Conservation (phyloP, 2,113 vertebrate genomes). For the Proteles cristata region DNA sequence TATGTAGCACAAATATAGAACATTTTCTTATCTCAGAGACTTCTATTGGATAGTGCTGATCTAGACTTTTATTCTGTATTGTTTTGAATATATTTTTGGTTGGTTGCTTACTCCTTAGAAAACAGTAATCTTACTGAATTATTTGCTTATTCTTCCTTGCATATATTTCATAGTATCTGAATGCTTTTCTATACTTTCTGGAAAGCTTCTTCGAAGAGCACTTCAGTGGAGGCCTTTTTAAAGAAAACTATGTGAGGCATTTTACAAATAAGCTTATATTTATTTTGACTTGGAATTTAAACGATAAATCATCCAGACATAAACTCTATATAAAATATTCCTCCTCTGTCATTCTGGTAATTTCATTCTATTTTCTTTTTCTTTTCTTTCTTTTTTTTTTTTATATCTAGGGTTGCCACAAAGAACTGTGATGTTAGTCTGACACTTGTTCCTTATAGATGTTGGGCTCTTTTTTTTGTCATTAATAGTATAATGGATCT, state of each 20-base stretch:
- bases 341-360: neutral
- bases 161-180: neutral
- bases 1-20: neutral
- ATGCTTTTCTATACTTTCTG: neutral
- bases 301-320: neutral
- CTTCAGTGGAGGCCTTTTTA: neutral
- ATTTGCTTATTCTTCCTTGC: neutral
- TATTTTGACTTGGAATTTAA: slow-evolving; percentile 23
- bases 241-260: neutral
- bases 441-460: neutral
- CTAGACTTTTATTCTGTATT: neutral
- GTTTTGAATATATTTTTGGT: neutral
- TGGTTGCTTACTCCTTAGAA: neutral
- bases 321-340: neutral
- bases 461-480: neutral
- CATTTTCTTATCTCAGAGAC: neutral
- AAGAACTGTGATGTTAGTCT: neutral
- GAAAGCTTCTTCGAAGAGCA: neutral
- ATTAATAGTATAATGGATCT: neutral
- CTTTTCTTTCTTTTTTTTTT: neutral
- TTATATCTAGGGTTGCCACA: neutral
- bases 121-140: neutral
- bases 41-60: neutral
- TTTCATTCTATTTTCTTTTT: neutral
- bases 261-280: neutral